Base-by-base conservation (phyloP, 2,113 vertebrate species). In the Tor tambroides region DNA sequence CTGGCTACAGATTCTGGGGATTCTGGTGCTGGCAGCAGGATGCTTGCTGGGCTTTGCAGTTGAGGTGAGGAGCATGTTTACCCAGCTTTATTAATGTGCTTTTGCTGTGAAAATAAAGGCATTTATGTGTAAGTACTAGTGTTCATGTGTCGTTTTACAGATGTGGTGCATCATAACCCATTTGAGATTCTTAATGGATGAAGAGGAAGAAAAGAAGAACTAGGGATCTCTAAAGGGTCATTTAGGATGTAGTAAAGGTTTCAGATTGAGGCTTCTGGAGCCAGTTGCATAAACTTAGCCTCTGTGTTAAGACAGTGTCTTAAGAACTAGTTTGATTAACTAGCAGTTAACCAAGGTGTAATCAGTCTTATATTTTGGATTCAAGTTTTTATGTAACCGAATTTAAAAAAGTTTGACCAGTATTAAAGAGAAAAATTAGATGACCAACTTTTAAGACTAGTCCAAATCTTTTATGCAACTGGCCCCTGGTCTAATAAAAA, bases 141-240 rank as follows among this genome's bases (percentile, higher is more conserved):
- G 12, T 4, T 61, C 2, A 26, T 84, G n/a, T n/a, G 9, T 86
- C 7, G 5, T 63, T 75, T 65, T 78, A 49, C 88, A 94, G 94
- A 51, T 90, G 17, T 94, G 92, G 92, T 93, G 93, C 32, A 69
- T 94, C 28, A 91, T 92, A 91, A 89, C 65, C 38, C 92, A 94
- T 21, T 21, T 94, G 3, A 43, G 69, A 49, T 86, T 87, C 85
- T 92, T 95, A 61, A 72, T 32, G 4, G 88, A 90, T 26, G 88
- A 91, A 23, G 41, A 72, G 9, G 90, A 92, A 38, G 86, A 91
- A 87, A 92, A 92, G 83, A 84, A 86, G 54, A 83, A 74, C 74
- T 93, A 89, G 91, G 87, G 38, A 86, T 87, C 65, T 38, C 49
- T 38, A 41, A 61, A 43, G 43, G n/a, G 5, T n/a, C 19, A 35